These are phyloP conservation scores for Montipora capricornis DNA, from an alignment of 64 coral and sea anemone species.

Conservation along the genomic window DNA sequence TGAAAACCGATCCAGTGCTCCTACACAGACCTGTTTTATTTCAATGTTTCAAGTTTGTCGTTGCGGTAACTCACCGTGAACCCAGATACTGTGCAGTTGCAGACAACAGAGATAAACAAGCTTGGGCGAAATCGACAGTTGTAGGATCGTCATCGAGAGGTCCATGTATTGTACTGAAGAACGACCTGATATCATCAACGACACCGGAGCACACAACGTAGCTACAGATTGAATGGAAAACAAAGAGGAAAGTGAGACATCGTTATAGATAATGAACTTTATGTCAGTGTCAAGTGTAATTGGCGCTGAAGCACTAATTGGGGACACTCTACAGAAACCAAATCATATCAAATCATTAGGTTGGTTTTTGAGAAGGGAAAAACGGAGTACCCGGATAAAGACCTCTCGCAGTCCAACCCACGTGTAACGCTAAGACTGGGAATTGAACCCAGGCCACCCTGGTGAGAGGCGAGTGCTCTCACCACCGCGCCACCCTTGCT, in stretches of 20 bases:
- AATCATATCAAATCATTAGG: too few species aligned
- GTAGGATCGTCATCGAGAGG: conserved; percentile 69
- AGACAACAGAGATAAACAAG: conserved; percentile 82
- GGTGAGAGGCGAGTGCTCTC: too few species aligned
- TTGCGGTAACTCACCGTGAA: conserved; percentile 60
- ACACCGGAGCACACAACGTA: conserved; percentile 94
- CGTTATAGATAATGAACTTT: not conserved
- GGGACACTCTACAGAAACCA: too few species aligned
- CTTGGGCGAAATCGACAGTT: conserved; percentile 62
- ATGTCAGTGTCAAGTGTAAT: not conserved
- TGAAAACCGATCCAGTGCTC: not conserved
- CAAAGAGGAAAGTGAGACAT: not conserved
- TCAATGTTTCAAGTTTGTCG: not conserved
- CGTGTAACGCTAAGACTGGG: too few species aligned
- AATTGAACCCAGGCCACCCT: too few species aligned
- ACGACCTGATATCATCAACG: conserved; percentile 84
- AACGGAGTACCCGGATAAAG: too few species aligned
- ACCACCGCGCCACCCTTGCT: too few species aligned
- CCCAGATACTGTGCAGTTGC: conserved; percentile 84
- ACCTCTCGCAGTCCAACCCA: too few species aligned
- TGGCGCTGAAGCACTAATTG: too few species aligned
- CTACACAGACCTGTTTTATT: not conserved
- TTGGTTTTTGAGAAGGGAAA: too few species aligned
- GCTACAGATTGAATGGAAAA: conserved; percentile 42
- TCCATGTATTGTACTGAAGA: conserved; percentile 77